phyloP scores from a whole-genome alignment of 2,797 vertebrate genomes.

The Falco naumanni region DNA sequence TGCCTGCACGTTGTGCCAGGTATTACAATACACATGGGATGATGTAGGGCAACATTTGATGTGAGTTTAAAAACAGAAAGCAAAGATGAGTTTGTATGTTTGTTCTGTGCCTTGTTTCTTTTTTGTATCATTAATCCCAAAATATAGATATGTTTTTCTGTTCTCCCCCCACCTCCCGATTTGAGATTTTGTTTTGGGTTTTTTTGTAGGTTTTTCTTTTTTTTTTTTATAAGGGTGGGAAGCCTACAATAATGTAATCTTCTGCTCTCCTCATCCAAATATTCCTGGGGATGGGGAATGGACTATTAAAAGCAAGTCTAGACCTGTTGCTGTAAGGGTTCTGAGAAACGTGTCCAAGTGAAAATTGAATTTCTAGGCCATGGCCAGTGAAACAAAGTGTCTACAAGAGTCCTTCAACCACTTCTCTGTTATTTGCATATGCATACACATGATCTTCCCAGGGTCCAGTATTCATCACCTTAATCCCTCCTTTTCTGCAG shows the following conservation, averaged over 20 bases:
- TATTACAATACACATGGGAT: neutral
- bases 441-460: accelerated
- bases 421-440: accelerated
- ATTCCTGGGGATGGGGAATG: neutral
- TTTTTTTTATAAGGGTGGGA: neutral
- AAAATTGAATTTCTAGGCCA: neutral
- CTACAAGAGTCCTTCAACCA: neutral
- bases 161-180: too few relatives aligned
- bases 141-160: too few relatives aligned
- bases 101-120: neutral
- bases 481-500: neutral
- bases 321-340: neutral
- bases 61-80: neutral
- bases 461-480: neutral
- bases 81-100: neutral
- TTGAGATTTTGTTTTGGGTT: neutral
- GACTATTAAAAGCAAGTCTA: neutral
- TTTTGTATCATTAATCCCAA: accelerated
- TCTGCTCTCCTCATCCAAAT: accelerated
- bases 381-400: accelerated
- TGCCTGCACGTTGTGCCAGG: neutral
- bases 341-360: accelerated
- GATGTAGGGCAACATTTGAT: neutral
- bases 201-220: too few relatives aligned
- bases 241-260: accelerated